Percentiles rank a stretch among this genome's conserved stretches.
Evolutionary conservation across 2,797 vertebrate genomes (phyloP).

Genomic region (Propithecus perrieri): DNA sequence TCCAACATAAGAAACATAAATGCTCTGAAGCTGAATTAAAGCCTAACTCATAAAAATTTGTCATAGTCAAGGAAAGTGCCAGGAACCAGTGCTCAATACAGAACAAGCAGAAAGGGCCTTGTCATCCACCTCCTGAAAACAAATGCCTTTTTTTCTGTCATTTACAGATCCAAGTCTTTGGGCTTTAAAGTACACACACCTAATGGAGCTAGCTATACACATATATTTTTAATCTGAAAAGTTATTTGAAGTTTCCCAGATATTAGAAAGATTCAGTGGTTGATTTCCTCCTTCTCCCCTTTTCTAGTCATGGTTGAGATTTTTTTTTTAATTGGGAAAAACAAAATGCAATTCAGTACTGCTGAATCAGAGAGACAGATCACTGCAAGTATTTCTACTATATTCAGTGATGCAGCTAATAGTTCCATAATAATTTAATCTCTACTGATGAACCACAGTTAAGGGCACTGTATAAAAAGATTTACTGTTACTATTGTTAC

Average conservation of each 20-base stretch:
- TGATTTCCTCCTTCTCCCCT: neutral
- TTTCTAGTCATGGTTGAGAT: neutral
- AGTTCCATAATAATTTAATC: conserved; percentile 1
- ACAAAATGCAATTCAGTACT: conserved; percentile 2
- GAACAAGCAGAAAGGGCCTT: neutral
- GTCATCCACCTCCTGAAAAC: neutral
- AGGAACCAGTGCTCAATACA: neutral
- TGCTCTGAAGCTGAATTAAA: neutral
- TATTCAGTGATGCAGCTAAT: conserved; percentile 1
- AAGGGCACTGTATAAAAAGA: neutral
- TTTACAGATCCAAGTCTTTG: neutral
- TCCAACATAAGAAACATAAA: neutral
- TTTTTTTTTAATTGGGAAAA: neutral
- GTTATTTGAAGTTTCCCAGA: neutral
- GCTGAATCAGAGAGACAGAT: conserved; percentile 6
- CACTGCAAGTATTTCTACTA: neutral
- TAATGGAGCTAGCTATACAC: neutral
- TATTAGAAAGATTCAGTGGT: neutral
- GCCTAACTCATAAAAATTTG: neutral
- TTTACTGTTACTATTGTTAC: neutral
- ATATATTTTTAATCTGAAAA: neutral
- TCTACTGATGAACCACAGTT: neutral
- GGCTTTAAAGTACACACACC: neutral
- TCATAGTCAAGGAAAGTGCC: neutral
- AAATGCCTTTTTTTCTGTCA: neutral